Percentiles rank a stretch among this genome's conserved stretches.
phyloP scores from a whole-genome alignment of 2,113 vertebrate genomes.

The Furnarius figulus region DNA sequence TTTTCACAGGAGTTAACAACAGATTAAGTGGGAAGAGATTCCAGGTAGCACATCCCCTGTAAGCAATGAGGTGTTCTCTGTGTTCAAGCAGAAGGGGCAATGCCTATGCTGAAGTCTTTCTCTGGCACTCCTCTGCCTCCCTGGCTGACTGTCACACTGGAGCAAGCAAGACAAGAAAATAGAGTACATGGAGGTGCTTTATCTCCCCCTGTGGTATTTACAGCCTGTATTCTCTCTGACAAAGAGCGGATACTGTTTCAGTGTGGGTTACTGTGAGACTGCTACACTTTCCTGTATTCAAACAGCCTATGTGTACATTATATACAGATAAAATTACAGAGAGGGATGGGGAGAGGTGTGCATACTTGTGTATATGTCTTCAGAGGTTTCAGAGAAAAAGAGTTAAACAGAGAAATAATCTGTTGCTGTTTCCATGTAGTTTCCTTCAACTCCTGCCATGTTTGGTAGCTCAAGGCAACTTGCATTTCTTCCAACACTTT shows the following conservation, averaged over 20 bases:
- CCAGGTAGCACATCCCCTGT: not conserved
- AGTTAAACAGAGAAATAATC: not conserved
- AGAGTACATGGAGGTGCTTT: not conserved
- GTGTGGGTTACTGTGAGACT: not conserved
- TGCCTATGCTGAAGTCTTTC: not conserved
- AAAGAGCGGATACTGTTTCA: not conserved
- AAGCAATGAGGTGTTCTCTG: not conserved
- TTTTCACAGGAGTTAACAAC: not conserved
- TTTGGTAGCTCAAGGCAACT: slow-evolving; percentile 61
- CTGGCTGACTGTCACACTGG: not conserved
- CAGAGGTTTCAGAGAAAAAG: not conserved
- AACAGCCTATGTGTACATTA: not conserved
- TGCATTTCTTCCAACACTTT: slow-evolving; percentile 31
- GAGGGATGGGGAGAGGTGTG: not conserved
- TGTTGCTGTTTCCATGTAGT: not conserved
- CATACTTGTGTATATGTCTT: not conserved
- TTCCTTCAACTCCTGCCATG: slow-evolving; percentile 49
- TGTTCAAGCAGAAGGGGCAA: not conserved
- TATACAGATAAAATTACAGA: not conserved
- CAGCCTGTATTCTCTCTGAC: not conserved
- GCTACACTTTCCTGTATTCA: not conserved
- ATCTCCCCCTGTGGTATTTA: not conserved
- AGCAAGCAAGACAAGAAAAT: not conserved
- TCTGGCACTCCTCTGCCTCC: not conserved
- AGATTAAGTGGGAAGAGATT: not conserved